Evolutionary conservation across 2,888 invertebrate species (phyloP).

Genomic region (Drosophila neutralis): DNA sequence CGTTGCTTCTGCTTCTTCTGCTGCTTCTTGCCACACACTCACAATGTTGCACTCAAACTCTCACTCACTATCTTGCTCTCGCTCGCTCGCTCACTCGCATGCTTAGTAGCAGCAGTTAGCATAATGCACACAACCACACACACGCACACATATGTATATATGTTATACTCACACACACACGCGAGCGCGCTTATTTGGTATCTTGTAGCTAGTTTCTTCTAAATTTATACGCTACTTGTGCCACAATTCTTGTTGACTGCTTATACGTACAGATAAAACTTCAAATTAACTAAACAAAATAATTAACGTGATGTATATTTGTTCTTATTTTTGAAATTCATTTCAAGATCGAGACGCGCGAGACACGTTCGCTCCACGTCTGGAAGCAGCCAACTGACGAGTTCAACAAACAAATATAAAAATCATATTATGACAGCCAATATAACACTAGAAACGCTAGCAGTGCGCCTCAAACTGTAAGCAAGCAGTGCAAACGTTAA

Average conservation of each 20-base stretch:
- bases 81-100: conserved; percentile 45
- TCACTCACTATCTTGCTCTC: conserved; percentile 56
- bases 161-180: conserved; percentile 59
- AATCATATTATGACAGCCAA: conserved; percentile 38
- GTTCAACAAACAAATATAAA: conserved; percentile 52
- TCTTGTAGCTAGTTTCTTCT: conserved; percentile 57
- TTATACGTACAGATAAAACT: conserved; percentile 29
- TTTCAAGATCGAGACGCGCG: conserved; percentile 50
- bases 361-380: conserved; percentile 44
- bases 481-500: conserved; percentile 11
- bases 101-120: conserved; percentile 62
- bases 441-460: conserved; percentile 28
- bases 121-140: conserved; percentile 62
- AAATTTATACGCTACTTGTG: conserved; percentile 49
- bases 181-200: conserved; percentile 55
- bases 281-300: conserved; percentile 40
- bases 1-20: conserved; percentile 39
- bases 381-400: conserved; percentile 55
- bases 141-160: conserved; percentile 16
- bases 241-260: conserved; percentile 33
- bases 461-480: conserved; percentile 75
- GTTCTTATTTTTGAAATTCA: conserved; percentile 24
- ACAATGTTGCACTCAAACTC: conserved; percentile 65
- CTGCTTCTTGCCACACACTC: conserved; percentile 61
- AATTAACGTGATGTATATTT: conserved; percentile 9